These are phyloP conservation scores for Botrylloides violaceus DNA, from an alignment of 23 tunicate genomes.

Conservation along the genomic window DNA sequence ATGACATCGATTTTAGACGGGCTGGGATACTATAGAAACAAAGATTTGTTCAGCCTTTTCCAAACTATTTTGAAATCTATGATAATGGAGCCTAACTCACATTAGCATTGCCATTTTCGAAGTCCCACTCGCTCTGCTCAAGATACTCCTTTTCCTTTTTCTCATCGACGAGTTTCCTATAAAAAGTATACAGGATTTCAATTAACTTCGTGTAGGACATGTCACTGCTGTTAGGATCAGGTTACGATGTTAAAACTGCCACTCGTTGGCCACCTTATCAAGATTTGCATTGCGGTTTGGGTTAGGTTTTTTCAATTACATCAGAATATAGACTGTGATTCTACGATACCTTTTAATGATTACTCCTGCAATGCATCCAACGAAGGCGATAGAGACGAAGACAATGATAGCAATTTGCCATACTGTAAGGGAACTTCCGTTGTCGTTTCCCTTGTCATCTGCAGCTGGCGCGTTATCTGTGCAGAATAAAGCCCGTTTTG, in stretches of 20 bases:
- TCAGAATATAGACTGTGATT: too few species aligned
- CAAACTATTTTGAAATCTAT: neutral
- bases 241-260: too few species aligned
- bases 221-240: too few species aligned
- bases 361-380: constrained; percentile 2
- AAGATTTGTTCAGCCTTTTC: too few species aligned
- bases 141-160: neutral
- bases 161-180: neutral
- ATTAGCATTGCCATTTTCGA: neutral
- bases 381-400: neutral
- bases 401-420: constrained; percentile 17
- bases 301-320: too few species aligned
- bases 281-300: too few species aligned
- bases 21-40: neutral
- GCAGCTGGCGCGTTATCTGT: constrained; percentile 5
- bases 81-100: neutral
- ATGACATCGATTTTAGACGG: neutral
- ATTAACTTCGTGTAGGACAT: too few species aligned
- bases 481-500: too few species aligned
- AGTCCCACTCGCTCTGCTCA: neutral
- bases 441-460: neutral
- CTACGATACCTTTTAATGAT: constrained; percentile 7
- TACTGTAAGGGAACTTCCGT: neutral
- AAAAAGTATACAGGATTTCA: neutral
- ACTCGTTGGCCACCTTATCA: too few species aligned